Base-by-base conservation (phyloP, 2,797 vertebrate species). In the Chiroxiphia lanceolata region DNA sequence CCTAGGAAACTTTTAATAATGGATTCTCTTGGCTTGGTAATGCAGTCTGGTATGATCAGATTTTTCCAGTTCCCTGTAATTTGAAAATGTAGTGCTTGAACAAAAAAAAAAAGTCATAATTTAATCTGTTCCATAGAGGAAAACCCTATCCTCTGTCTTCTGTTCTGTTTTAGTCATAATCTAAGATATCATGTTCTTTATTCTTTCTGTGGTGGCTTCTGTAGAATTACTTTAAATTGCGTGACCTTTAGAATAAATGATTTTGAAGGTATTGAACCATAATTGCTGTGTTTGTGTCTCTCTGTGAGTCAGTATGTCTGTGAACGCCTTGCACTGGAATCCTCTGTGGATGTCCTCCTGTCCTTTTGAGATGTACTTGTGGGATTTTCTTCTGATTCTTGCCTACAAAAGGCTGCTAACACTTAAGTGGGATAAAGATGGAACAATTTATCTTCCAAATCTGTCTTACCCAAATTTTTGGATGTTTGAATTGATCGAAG, bases 51-150 rank as follows among this genome's bases (percentile, higher is more conserved):
- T 83, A 36, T 74, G 64, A 77, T 86, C 34, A 88, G 45, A 61
- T 59, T 95, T 96, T 97, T 96, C 90, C 80, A 83, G 19, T 51
- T 76, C 22, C 20, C 38, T 91, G 29, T 89, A 69, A 67, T 67
- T 85, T 42, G 48, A 83, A 91, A 88, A 78, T 51, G 23, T 18
- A 87, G 25, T 70, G 19, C 51, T 90, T 88, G 56, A 91, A 50
- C 31, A 72, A 72, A 87, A 86, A 69, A 89, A 86, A 87, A 50
- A 9, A 31, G 23, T 63, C 6, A 1, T 65, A 47, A 50, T 69
- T 80, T 78, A 67, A 12, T 64, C 47, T 75, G 20, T 80, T 95
- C 61, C 36, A 13, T 17, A 59, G 42, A 83, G 34, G 71, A 96
- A 92, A 93, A 71, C 23, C 3, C 4, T 56, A 25, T 23, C 9